phyloP scores from a whole-genome alignment of 23 tunicate species.

The Halocynthia aurantium region DNA sequence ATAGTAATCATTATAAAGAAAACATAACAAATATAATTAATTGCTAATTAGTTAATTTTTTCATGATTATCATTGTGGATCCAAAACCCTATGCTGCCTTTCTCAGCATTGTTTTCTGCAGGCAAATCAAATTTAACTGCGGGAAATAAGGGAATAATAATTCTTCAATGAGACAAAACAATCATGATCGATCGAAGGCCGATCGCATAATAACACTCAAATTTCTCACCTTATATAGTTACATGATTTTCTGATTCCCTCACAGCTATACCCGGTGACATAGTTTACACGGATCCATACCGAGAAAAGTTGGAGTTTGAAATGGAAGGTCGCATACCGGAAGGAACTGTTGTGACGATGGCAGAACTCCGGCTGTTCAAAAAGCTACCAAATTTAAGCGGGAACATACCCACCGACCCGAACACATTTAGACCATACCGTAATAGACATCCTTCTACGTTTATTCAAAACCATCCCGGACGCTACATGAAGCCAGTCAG shows the following conservation, averaged over 20 bases:
- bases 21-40: too few relatives aligned
- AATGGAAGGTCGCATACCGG: slow-evolving; percentile 78
- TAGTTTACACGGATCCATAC: slow-evolving; percentile 69
- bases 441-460: slow-evolving; percentile 23
- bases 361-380: slow-evolving; percentile 78
- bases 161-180: too few relatives aligned
- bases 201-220: too few relatives aligned
- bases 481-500: slow-evolving; percentile 18
- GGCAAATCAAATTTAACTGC: too few relatives aligned
- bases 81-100: too few relatives aligned
- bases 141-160: too few relatives aligned
- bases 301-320: slow-evolving; percentile 64
- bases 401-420: neutral
- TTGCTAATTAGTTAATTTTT: too few relatives aligned
- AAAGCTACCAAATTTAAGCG: slow-evolving; percentile 54
- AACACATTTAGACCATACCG: neutral
- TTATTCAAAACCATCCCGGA: slow-evolving; percentile 27
- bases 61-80: too few relatives aligned
- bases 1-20: too few relatives aligned
- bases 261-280: slow-evolving; percentile 59
- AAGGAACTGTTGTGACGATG: slow-evolving; percentile 41
- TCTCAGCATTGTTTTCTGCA: too few relatives aligned
- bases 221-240: too few relatives aligned
- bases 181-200: too few relatives aligned
- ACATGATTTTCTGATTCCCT: neutral